Conservation (phyloP, 23 tunicate genomes). For the Botrylloides violaceus region DNA sequence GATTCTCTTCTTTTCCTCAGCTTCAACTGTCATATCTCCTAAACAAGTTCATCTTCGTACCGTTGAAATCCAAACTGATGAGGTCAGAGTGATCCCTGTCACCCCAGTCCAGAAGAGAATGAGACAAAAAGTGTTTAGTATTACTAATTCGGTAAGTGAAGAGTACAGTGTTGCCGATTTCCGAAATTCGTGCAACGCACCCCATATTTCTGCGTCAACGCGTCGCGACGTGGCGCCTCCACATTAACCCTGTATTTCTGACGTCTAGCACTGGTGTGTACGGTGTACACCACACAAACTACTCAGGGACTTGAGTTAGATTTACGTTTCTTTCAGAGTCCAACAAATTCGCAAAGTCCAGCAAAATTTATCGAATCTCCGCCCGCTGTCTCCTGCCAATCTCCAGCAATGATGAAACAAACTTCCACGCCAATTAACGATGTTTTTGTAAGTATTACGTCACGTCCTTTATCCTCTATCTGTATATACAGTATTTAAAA, state of each 20-base stretch:
- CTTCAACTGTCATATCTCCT: not conserved
- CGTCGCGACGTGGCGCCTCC: not conserved
- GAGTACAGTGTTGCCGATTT: not conserved
- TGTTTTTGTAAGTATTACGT: slow-evolving; percentile 8
- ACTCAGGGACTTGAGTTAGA: too few relatives aligned
- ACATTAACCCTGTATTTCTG: too few relatives aligned
- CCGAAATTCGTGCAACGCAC: too few relatives aligned
- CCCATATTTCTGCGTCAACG: not conserved
- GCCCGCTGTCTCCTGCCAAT: slow-evolving; percentile 12
- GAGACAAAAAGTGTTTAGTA: slow-evolving; percentile 15
- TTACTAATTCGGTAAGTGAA: slow-evolving; percentile 49
- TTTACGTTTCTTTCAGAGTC: too few relatives aligned
- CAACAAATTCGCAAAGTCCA: slow-evolving; percentile 3
- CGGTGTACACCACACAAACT: too few relatives aligned
- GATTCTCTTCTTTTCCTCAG: not conserved
- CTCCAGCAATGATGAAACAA: slow-evolving; percentile 7
- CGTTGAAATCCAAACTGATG: slow-evolving; percentile 58
- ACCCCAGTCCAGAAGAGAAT: slow-evolving; percentile 40
- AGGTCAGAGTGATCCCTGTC: slow-evolving; percentile 32
- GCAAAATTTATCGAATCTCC: slow-evolving; percentile 3
- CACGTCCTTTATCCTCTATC: too few relatives aligned
- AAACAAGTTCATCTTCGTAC: not conserved
- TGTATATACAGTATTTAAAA: too few relatives aligned
- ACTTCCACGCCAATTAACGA: slow-evolving; percentile 24
- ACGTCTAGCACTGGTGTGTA: too few relatives aligned